Evolutionary conservation across 2,113 vertebrate species (phyloP).

Genomic region (Peucedramus taeniatus): DNA sequence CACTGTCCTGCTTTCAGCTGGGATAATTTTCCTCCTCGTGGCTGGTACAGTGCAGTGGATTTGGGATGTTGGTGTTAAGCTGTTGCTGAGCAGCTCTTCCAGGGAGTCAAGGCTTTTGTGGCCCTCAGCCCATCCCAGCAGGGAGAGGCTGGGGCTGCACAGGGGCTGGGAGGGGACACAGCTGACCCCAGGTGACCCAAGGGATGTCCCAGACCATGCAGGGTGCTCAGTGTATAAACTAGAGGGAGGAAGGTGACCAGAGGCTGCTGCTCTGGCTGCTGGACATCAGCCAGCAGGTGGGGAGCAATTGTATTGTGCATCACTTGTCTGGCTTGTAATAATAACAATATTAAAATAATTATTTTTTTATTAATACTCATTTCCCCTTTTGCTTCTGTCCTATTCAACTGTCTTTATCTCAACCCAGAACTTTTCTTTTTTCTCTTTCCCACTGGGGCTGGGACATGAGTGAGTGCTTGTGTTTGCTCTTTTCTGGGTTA

Average conservation of each 20-base stretch:
- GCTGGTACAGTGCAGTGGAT: background rate
- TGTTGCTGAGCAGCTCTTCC: background rate
- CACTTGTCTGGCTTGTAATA: background rate
- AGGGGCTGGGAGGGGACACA: background rate
- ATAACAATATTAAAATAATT: background rate
- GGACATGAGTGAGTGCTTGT: background rate
- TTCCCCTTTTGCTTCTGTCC: background rate
- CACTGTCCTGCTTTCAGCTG: background rate
- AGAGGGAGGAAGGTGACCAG: background rate
- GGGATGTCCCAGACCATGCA: too few relatives aligned
- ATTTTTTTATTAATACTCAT: accelerated
- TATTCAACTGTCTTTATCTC: background rate
- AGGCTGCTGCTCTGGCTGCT: background rate
- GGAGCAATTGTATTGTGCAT: background rate
- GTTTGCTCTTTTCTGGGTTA: background rate
- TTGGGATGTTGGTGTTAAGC: background rate
- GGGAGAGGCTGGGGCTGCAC: background rate
- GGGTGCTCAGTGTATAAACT: too few relatives aligned
- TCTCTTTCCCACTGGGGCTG: background rate
- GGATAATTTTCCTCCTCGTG: background rate
- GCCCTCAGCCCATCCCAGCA: background rate
- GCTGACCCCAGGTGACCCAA: background rate
- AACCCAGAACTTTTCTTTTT: background rate
- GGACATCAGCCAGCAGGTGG: background rate
- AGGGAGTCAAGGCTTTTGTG: background rate